Evolutionary conservation across 2,888 invertebrate genomes (phyloP).

Genomic region (Pharmacophagus antenor): DNA sequence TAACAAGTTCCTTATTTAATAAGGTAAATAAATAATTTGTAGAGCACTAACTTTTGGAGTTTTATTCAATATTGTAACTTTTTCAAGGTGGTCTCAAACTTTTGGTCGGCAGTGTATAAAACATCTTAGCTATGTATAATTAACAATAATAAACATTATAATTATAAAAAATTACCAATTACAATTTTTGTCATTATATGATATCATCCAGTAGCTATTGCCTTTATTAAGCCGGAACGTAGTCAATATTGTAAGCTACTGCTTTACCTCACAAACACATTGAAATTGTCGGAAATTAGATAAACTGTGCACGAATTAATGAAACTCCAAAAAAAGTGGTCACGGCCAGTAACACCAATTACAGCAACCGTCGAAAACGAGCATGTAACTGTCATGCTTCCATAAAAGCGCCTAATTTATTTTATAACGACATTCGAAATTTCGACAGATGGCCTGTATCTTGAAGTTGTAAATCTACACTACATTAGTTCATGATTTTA

Average conservation of each 20-base stretch:
- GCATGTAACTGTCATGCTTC: constrained; percentile 29
- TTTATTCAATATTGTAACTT: too few species aligned
- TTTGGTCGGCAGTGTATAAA: too few species aligned
- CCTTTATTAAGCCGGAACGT: not conserved
- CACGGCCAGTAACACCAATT: constrained; percentile 29
- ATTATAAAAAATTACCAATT: too few species aligned
- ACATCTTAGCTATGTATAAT: not conserved
- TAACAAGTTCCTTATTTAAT: too few species aligned
- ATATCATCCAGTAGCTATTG: too few species aligned
- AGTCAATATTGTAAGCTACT: not conserved
- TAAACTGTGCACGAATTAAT: constrained; percentile 20
- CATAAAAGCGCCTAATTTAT: constrained; percentile 30
- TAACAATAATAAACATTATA: too few species aligned
- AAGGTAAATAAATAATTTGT: too few species aligned
- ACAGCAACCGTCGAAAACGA: constrained; percentile 28
- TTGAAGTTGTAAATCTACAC: constrained; percentile 14
- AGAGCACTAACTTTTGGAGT: too few species aligned
- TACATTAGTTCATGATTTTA: constrained; percentile 1
- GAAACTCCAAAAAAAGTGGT: constrained; percentile 24
- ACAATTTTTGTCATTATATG: too few species aligned
- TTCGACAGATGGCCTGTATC: constrained; percentile 12
- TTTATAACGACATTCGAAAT: constrained; percentile 28
- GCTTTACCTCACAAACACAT: not conserved
- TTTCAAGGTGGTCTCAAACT: too few species aligned
- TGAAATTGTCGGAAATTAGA: constrained; percentile 16